These are phyloP conservation scores for Connochaetes taurinus DNA, from an alignment of 2,113 vertebrate genomes.

Conservation along the genomic window DNA sequence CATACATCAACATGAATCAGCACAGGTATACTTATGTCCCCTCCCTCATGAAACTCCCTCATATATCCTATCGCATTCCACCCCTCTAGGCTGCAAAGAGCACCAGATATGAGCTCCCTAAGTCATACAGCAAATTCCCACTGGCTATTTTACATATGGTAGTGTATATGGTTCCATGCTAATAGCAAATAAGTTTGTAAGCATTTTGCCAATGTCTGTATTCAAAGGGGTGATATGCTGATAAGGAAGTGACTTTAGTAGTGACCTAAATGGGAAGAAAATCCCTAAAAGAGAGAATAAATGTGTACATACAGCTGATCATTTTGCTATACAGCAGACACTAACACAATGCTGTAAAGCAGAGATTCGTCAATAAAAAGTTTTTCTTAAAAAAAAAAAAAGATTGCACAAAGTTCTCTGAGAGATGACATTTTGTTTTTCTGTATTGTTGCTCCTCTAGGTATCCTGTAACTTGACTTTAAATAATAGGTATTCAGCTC, in stretches of 20 bases:
- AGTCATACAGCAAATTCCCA: not conserved
- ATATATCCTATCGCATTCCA: not conserved
- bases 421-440: not conserved
- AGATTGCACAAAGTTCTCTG: not conserved
- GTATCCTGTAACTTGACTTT: not conserved
- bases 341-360: not conserved
- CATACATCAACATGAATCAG: not conserved
- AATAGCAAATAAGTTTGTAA: not conserved
- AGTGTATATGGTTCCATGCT: not conserved
- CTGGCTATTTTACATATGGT: not conserved
- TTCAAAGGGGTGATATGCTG: not conserved
- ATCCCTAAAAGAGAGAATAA: not conserved
- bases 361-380: not conserved
- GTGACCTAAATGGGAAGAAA: not conserved
- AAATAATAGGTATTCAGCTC: not conserved
- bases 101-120: not conserved
- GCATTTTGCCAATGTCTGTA: not conserved
- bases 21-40: not conserved
- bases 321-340: not conserved
- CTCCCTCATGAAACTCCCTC: not conserved
- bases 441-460: not conserved
- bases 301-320: not conserved
- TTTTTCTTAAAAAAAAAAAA: not conserved
- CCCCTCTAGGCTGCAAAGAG: not conserved
- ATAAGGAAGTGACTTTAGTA: not conserved